phyloP scores from a whole-genome alignment of 1,140 invertebrate species.

The Oncopodura yosiiana region DNA sequence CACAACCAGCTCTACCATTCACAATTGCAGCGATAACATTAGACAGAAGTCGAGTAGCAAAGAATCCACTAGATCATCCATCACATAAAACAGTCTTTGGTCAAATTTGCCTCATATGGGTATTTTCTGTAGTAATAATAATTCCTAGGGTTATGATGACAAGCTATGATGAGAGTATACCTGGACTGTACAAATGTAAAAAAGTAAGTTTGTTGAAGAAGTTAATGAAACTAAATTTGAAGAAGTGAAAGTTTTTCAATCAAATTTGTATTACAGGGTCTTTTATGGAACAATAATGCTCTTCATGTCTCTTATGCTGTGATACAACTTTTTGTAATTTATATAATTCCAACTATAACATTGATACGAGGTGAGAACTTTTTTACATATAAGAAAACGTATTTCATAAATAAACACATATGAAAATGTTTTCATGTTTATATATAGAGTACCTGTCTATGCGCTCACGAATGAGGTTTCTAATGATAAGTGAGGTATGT shows the following conservation, averaged over 20 bases:
- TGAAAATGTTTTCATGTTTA: neutral
- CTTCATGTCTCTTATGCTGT: slow-evolving; percentile 3
- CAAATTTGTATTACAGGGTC: slow-evolving; percentile 6
- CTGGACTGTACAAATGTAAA: slow-evolving; percentile 9
- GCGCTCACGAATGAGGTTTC: slow-evolving; percentile 16
- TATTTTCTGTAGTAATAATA: neutral
- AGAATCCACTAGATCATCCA: slow-evolving; percentile 17
- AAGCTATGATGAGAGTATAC: slow-evolving; percentile 2
- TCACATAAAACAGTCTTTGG: slow-evolving; percentile 1
- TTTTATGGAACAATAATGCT: neutral
- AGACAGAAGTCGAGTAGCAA: slow-evolving; percentile 19
- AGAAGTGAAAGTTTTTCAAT: neutral
- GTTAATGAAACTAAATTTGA: neutral
- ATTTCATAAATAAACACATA: neutral
- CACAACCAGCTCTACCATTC: slow-evolving; percentile 9
- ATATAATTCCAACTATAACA: slow-evolving; percentile 8
- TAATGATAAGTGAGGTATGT: slow-evolving; percentile 9
- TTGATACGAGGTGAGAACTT: slow-evolving; percentile 10
- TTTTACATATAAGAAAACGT: neutral
- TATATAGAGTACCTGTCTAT: slow-evolving; percentile 11
- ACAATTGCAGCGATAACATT: slow-evolving; percentile 21
- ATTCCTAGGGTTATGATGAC: slow-evolving; percentile 13
- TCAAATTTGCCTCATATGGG: slow-evolving; percentile 18
- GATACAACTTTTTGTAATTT: slow-evolving; percentile 4
- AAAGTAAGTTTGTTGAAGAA: neutral